Base-by-base conservation (phyloP, 1,140 invertebrate genomes). In the Drosophila nigromelanica region DNA sequence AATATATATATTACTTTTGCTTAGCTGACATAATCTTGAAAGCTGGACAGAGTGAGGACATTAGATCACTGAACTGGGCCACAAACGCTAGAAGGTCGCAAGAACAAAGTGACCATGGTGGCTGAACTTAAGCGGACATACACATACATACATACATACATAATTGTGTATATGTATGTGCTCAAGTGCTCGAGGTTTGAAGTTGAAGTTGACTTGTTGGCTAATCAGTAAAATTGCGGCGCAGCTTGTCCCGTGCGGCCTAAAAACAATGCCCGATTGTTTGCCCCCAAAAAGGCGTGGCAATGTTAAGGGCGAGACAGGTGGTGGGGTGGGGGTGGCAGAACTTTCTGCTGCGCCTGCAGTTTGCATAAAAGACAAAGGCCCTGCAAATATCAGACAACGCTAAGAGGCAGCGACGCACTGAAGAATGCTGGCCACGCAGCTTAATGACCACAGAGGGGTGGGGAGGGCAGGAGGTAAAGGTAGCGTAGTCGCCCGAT, bases 381-480 rank as follows among this genome's bases (percentile, higher is more conserved):
- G 52, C 33, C 54, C 27, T 67, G 63, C 55, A 73, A 68, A 73
- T 68, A 69, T 73, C 64, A 73, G 71, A 73, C 71, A 73, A 69
- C 56, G 71, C 58, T 62, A 39, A 73, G 71, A 73, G 71, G 10
- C 55, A 24, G 40, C 69, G 42, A 69, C 56, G 40, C 50, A 70
- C 60, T 43, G 18, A 5, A 63, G 39, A 62, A 63, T 70, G 42
- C 21, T 59, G 10, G 39, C 21, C 24, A 43, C 55, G 55, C 55
- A 58, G 11, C 35, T 33, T n/a, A n/a, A 12, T 27, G 18, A 18
- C 18, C 18, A 18, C 18, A 18, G 18, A 18, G 18, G 18, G 18
- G 18, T 18, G 18, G 2, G 18, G 18, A 18, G 18, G 18, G 18
- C 1, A 18, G 18, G 18, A 18, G 18, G 18, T 2, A 18, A 18